These are phyloP conservation scores for Sylvilagus bachmani DNA, from an alignment of 2,113 vertebrate genomes.

Conservation along the genomic window DNA sequence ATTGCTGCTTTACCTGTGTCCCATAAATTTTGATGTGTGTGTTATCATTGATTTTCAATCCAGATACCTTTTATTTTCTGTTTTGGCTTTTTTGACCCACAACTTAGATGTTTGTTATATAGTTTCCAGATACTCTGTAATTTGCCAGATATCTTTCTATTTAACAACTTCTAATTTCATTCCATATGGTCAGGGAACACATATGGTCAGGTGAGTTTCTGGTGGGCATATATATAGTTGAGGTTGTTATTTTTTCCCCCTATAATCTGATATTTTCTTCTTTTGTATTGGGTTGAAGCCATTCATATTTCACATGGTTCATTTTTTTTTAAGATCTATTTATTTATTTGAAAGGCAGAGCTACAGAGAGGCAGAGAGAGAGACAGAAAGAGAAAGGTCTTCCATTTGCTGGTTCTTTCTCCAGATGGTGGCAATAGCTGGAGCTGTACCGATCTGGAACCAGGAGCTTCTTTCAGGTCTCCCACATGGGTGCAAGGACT, in stretches of 20 bases:
- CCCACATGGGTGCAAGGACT: too few species aligned
- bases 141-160: constrained; percentile 7
- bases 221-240: neutral
- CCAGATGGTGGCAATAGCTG: too few species aligned
- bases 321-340: neutral
- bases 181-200: constrained; percentile 1
- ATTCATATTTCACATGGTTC: neutral
- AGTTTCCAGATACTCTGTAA: neutral
- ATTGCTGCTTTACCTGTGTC: neutral
- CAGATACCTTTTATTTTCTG: neutral
- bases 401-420: too few species aligned
- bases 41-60: neutral
- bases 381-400: too few species aligned
- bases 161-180: neutral
- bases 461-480: too few species aligned
- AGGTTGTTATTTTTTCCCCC: neutral
- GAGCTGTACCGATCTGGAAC: too few species aligned
- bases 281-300: neutral
- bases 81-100: neutral
- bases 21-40: neutral
- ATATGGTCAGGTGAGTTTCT: neutral
- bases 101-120: neutral
- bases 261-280: constrained; percentile 27
- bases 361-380: too few species aligned
- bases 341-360: too few species aligned